Evolutionary conservation across 2,797 vertebrate genomes (phyloP).

Genomic region (Dermochelys coriacea): DNA sequence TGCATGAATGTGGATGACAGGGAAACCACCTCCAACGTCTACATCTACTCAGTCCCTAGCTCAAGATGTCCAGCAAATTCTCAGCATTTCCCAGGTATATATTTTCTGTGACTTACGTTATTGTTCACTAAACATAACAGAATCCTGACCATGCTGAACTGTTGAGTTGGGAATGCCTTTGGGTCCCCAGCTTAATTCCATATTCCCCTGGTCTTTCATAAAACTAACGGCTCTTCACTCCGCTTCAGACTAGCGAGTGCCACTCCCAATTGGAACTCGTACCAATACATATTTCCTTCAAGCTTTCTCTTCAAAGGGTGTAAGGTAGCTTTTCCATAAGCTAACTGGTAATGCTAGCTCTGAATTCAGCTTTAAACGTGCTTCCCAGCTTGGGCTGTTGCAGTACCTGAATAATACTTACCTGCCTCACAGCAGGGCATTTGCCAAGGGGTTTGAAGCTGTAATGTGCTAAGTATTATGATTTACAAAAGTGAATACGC

Average conservation of each 20-base stretch:
- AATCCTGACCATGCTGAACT: not conserved
- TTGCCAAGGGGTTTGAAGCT: not conserved
- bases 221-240: not conserved
- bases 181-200: not conserved
- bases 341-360: not conserved
- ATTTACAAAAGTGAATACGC: not conserved
- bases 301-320: not conserved
- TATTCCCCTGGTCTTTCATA: not conserved
- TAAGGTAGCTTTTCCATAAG: not conserved
- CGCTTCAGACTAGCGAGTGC: not conserved
- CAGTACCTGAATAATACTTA: not conserved
- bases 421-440: not conserved
- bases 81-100: not conserved
- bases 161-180: not conserved
- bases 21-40: not conserved
- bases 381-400: not conserved
- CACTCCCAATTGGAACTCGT: not conserved
- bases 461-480: not conserved
- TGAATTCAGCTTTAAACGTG: not conserved
- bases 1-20: not conserved
- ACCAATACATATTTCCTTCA: not conserved
- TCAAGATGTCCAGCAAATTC: not conserved
- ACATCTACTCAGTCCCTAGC: fast-evolving
- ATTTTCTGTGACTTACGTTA: not conserved
- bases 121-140: not conserved